phyloP scores from a whole-genome alignment of 2,888 invertebrate species.

The Xiphydria camelus region DNA sequence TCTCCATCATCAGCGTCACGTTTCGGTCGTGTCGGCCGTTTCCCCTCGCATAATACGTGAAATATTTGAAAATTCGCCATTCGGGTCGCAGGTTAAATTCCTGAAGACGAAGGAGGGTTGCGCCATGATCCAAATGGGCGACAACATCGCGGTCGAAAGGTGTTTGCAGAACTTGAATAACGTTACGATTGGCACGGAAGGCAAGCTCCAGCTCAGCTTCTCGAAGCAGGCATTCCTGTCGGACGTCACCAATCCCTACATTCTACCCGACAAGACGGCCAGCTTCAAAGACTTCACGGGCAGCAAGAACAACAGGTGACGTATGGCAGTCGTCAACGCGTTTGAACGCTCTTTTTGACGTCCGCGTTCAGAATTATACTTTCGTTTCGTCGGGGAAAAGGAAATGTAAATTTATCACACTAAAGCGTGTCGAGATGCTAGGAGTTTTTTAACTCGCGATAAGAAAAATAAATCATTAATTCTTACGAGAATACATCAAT shows the following conservation, averaged over 20 bases:
- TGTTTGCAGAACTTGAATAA: constrained; percentile 95
- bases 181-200: constrained; percentile 78
- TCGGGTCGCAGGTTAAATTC: constrained; percentile 74
- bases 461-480: too few species aligned
- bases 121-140: constrained; percentile 99
- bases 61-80: too few species aligned
- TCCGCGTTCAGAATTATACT: background rate
- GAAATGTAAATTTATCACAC: too few species aligned
- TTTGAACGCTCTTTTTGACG: background rate
- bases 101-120: constrained; percentile 98
- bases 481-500: too few species aligned
- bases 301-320: constrained; percentile 84
- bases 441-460: too few species aligned
- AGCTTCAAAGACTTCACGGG: constrained; percentile 98
- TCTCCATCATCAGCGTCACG: too few species aligned
- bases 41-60: too few species aligned
- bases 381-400: background rate
- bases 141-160: constrained; percentile 89
- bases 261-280: constrained; percentile 91
- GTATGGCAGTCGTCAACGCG: background rate
- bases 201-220: constrained; percentile 75
- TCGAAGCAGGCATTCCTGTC: constrained; percentile 94
- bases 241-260: constrained; percentile 95
- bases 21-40: too few species aligned
- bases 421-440: too few species aligned